Evolutionary conservation across 1,140 invertebrate genomes (phyloP), one percentile per base, ranked within the genome.

Genomic region (Heliconius congener): DNA sequence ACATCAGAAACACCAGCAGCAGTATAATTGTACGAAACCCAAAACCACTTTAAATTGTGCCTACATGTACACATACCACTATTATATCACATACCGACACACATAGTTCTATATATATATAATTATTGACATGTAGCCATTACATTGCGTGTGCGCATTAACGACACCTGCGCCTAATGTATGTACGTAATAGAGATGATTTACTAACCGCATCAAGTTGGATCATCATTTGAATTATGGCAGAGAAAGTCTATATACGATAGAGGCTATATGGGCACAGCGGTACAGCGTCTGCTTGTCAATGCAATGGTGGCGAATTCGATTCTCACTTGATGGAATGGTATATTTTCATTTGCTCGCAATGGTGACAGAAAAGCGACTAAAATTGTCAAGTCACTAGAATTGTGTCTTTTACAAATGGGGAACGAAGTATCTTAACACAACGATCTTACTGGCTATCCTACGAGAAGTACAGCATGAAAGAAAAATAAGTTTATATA

Each of bases 191-290:
- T 39, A 34, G 30, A 46, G 71, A 73, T 73, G 37, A 73, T 37
- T 39, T 73, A 42, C 39, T 73, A 57, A 57, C 55, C 55, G 55
- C 55, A 57, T 57, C 55, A 57, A 57, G n/a, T 57, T 57, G 71
- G 71, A 73, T 73, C 71, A 73, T 73, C 71, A 39, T 73, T 73
- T 39, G 55, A 57, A 57, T 57, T 57, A 57, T 57, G n/a, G 55
- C 55, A 57, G 55, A 18, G 71, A 73, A 73, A 73, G 71, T 73
- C 19, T 73, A 42, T 73, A 42, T 23, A 18, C 19, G 30, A 46
- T 19, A 39, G 2, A 16, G 0, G 66, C 66, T 30, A n/a, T 52
- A 19, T 6, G 19, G 50, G 50, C 50, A 8, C 50, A 52, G 50
- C 1, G 50, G 50, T 52, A 19, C 50, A 52, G 18, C 5, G 50